Evolutionary conservation across 1,140 invertebrate species (phyloP), one percentile per base, ranked within the genome.

Genomic region (Physella acuta): DNA sequence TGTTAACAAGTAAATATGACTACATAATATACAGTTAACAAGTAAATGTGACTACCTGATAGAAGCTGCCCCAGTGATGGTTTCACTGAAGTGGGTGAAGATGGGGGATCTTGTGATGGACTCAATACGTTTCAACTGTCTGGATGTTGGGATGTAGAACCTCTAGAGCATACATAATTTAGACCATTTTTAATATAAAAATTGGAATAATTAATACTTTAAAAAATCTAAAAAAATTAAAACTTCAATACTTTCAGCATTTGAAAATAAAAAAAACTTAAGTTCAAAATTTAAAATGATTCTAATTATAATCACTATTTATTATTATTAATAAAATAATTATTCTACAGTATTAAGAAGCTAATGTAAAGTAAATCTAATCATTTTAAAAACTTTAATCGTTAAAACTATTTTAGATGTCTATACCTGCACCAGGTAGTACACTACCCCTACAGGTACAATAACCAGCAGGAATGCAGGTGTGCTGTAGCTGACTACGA

Each of bases 91-190:
- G 76, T 88, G 87, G 33, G 83, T 85, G 67, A 86, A 88, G 28
- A 89, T 86, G 11, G 71, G 0, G 86, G 88, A 28, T 86, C 86
- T 73, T 0, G 85, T 81, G 2, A 83, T 85, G 4, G 86, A 86
- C 61, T 88, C 87, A 1, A 89, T 79, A n/a, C 88, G 73, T 70
- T 87, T 87, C 51, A 89, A 71, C 66, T 89, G 88, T 56, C 88
- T 78, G 1, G 87, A 86, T 3, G 87, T 87, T 1, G 83, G 79
- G 5, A 88, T 81, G 76, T 87, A 89, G 71, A 86, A 83, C 36
- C 74, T 76, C 86, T 88, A 70, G 17, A 72, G 72, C 44, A 49
- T 49, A 11, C 11, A 49, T 49, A n/a, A 49, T 49, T 49, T 49
- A 14, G 44, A 14, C 11, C 11, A 14, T 49, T 49, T 49, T 49